Base-by-base conservation (phyloP, 2,113 vertebrate species). In the Coturnix japonica region DNA sequence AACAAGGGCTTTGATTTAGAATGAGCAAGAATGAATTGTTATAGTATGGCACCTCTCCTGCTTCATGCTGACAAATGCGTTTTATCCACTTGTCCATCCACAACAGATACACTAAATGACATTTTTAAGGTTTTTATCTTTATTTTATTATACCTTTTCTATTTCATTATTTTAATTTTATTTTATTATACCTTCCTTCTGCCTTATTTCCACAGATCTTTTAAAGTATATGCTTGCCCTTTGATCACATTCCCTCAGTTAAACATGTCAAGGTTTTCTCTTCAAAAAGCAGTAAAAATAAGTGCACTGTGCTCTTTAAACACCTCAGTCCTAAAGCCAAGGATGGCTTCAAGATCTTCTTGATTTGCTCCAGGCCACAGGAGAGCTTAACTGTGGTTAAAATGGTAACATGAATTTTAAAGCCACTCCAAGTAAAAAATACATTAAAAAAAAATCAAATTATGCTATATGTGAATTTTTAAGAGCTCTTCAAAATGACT, bases 401-500 rank as follows among this genome's bases (percentile, higher is more conserved):
- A 90, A 83, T 2, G 2, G 8, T 33, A 88, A 71, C 25, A 9
- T 47, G 33, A 87, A 78, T 85, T 83, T 77, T 78, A 90, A 87
- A 83, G 47, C 16, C 80, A 56, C 33, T 35, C 33, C 41, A 46
- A 21, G 56, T 70, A 33, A 79, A 64, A 51, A 41, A 66, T 17
- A 41, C n/a, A n/a, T n/a, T n/a, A n/a, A n/a, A n/a, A 47, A 44
- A 17, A 61, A 80, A 66, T 77, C 18, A 47, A 59, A 78, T 86
- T 69, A 84, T 5, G 7, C 37, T 51, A 59, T 15, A 80, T 31
- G 77, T 71, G 44, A 83, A 91, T 87, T 82, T 91, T 90, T 80
- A 87, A 85, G 41, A 69, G 53, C 31, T 82, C 82, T 94, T 92
- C 64, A 91, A 60, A 90, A 74, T 5, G 25, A 65, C 31, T 77